Evolutionary conservation across 2,797 vertebrate genomes (phyloP).

Genomic region (Erethizon dorsatum): DNA sequence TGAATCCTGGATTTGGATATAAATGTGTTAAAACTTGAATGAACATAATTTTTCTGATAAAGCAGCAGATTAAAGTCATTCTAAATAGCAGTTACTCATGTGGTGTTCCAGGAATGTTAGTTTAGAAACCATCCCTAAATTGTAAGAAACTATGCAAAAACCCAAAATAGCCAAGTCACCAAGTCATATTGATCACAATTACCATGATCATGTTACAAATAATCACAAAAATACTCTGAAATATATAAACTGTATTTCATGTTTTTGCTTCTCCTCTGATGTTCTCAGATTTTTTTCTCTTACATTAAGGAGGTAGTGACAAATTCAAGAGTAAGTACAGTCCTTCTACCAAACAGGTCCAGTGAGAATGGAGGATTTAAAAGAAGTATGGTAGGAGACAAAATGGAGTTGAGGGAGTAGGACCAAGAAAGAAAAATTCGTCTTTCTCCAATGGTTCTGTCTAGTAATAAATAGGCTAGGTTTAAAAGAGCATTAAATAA

Average conservation of each 20-base stretch:
- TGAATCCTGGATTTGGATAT: background rate
- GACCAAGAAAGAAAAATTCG: background rate
- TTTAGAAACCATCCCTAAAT: constrained; percentile 38
- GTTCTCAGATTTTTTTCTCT: background rate
- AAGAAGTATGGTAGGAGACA: background rate
- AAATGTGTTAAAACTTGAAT: background rate
- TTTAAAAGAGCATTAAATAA: background rate
- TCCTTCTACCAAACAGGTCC: background rate
- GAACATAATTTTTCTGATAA: background rate
- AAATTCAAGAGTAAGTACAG: background rate
- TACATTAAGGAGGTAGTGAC: background rate
- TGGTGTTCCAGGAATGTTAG: background rate
- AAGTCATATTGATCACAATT: background rate
- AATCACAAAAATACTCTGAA: background rate
- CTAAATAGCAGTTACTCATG: background rate
- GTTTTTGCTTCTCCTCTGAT: background rate
- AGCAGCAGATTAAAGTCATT: background rate
- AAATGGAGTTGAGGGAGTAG: background rate
- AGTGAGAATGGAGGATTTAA: background rate
- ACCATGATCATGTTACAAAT: background rate
- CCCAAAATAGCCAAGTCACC: background rate
- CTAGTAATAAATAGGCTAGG: background rate
- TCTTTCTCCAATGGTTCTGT: background rate
- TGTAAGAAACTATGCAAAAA: constrained; percentile 21
- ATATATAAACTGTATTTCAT: background rate